Evolutionary conservation across 2,113 vertebrate species (phyloP).

Genomic region (Columbina picui): DNA sequence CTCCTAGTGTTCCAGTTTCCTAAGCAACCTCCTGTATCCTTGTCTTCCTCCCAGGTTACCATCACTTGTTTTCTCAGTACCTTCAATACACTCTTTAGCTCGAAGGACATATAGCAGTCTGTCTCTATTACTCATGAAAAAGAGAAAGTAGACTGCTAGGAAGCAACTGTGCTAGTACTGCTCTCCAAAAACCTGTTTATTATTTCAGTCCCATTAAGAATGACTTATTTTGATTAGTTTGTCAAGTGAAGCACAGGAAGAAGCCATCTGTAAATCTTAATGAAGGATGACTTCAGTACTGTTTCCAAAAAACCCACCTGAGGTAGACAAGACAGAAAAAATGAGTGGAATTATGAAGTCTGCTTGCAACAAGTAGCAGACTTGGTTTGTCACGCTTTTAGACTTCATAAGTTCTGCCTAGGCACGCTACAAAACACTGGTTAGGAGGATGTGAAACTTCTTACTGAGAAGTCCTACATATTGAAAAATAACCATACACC

Average conservation of each 20-base stretch:
- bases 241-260: background rate
- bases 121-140: background rate
- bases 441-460: background rate
- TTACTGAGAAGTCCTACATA: background rate
- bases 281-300: background rate
- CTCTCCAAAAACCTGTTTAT: background rate
- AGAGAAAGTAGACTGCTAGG: background rate
- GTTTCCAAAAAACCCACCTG: background rate
- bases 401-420: background rate
- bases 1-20: background rate
- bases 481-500: background rate
- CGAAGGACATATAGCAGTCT: background rate
- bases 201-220: background rate
- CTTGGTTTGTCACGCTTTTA: background rate
- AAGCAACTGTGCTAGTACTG: background rate
- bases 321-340: background rate
- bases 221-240: background rate
- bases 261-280: background rate
- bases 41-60: background rate
- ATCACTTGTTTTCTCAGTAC: background rate
- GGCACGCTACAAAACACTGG: background rate
- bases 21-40: background rate
- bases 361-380: background rate
- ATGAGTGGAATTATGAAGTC: background rate
- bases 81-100: background rate